These are phyloP conservation scores for Sinocyclocheilus anophthalmus DNA, from an alignment of 2,113 vertebrate species.

Conservation along the genomic window DNA sequence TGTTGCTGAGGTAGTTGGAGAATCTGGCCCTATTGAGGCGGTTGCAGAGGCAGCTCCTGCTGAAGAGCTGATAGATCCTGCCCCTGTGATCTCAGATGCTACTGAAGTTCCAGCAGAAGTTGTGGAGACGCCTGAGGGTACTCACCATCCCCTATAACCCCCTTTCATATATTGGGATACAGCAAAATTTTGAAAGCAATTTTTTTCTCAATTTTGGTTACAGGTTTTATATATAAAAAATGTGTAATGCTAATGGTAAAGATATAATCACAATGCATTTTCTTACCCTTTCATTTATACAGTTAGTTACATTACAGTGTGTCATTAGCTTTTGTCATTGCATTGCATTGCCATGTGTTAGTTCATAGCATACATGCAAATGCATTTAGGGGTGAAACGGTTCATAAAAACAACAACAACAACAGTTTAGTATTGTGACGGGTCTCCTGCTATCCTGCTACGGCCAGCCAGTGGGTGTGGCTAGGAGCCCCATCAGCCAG, in stretches of 20 bases:
- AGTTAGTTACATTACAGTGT: background rate
- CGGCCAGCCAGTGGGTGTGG: too few species aligned
- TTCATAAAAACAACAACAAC: background rate
- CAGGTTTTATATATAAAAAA: background rate
- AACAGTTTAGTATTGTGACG: too few species aligned
- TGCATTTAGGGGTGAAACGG: slow-evolving; percentile 25
- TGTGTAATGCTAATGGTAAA: slow-evolving; percentile 6
- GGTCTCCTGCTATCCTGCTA: background rate
- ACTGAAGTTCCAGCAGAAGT: slow-evolving; percentile 49
- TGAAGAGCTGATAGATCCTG: slow-evolving; percentile 45
- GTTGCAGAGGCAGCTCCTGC: slow-evolving; percentile 48
- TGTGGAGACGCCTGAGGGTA: slow-evolving; percentile 70
- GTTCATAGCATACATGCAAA: background rate
- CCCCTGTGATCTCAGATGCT: slow-evolving; percentile 53
- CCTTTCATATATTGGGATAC: slow-evolving; percentile 60
- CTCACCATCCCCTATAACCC: slow-evolving; percentile 55
- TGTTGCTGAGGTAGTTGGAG: background rate
- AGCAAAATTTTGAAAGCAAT: slow-evolving; percentile 38
- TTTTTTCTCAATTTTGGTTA: slow-evolving; percentile 15
- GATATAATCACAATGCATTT: background rate
- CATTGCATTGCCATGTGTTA: background rate
- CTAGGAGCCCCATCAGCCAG: too few species aligned
- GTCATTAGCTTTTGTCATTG: background rate
- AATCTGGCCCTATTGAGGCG: slow-evolving; percentile 54
- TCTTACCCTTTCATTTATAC: background rate